Base-by-base conservation (phyloP, 2,888 invertebrate genomes). In the Metacarcinus magister region DNA sequence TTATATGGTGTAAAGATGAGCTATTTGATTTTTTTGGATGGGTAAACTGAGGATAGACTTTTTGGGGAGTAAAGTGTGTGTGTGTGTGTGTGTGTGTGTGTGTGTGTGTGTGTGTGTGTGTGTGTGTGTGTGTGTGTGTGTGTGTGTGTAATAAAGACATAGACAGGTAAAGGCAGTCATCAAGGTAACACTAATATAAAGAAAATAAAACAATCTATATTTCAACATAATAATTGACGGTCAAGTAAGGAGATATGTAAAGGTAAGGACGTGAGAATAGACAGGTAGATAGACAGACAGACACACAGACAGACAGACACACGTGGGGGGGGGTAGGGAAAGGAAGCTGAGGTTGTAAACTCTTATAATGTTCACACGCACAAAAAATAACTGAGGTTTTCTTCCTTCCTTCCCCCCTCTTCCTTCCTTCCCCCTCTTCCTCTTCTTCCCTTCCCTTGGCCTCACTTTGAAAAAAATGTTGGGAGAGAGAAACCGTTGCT, bases 351-450 rank as follows among this genome's bases (percentile, higher is more conserved):
- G 87, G 87, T 87, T 87, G 87, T 87, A 87, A 87, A 87, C 87
- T 87, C 87, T 32, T 87, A 87, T 87, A 39, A 87, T 87, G 87
- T 39, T 87, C 32, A 87, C 87, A 87, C 87, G 39, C 87, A 87
- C 75, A 87, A 87, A 87, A 87, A 87, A 87, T 87, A 87, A 87
- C 87, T 87, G 87, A 87, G 87, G 87, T 87, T 13, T 28, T 87
- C 39, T 39, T 39, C 39, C 39, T 87, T 39, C 39, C 32, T 82
- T 7, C 82, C 32, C 8, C 82, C 82, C 32, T 4, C 32, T 8
- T 32, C 32, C 32, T 28, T 0, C 13, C 82, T 10, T 32, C 82
- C 87, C 39, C 87, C 75, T 75, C 75, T 28, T 75, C 75, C 75
- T 75, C 75, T 28, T 75, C 75, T 16, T 87, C 39, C 16, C 39